Percentiles rank a stretch among this genome's conserved stretches.
phyloP scores from a whole-genome alignment of 2,888 invertebrate genomes.

The Phlogophora meticulosa region DNA sequence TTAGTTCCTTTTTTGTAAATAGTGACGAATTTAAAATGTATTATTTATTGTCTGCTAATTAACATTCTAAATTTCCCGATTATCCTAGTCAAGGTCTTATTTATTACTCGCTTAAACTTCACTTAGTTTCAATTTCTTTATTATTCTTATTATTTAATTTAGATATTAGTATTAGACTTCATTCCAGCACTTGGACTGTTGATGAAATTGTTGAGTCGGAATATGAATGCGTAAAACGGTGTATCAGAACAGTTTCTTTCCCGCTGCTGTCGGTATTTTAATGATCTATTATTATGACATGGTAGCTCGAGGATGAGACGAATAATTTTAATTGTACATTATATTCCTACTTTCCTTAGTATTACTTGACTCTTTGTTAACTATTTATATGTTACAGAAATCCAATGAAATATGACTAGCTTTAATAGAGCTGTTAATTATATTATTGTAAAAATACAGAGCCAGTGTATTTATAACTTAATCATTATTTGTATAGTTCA shows the following conservation, averaged over 20 bases:
- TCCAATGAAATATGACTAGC: slow-evolving; percentile 88
- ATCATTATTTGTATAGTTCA: slow-evolving; percentile 91
- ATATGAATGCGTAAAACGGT: slow-evolving; percentile 67
- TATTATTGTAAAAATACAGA: slow-evolving; percentile 89
- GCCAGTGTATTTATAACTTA: slow-evolving; percentile 90
- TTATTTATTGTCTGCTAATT: slow-evolving; percentile 85
- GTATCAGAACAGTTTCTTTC: slow-evolving; percentile 64
- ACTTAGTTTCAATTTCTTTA: slow-evolving; percentile 82
- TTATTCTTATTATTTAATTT: slow-evolving; percentile 81
- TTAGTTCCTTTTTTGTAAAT: slow-evolving; percentile 90
- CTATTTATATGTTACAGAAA: slow-evolving; percentile 90
- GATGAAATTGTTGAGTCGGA: slow-evolving; percentile 83
- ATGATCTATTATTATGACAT: slow-evolving; percentile 64
- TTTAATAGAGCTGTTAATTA: slow-evolving; percentile 89
- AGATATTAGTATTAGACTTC: slow-evolving; percentile 82
- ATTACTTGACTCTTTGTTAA: slow-evolving; percentile 89
- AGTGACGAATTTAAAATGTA: slow-evolving; percentile 88
- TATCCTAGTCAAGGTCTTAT: slow-evolving; percentile 90
- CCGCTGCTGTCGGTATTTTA: slow-evolving; percentile 61
- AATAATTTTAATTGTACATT: slow-evolving; percentile 83
- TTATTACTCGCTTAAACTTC: slow-evolving; percentile 83
- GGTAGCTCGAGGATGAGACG: slow-evolving; percentile 75
- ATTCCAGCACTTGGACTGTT: slow-evolving; percentile 81
- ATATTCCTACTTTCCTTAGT: slow-evolving; percentile 87
- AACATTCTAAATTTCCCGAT: slow-evolving; percentile 87